A percentile compares a stretch with the other conserved stretches of the same genome.
Conservation (phyloP, 2,888 invertebrate species). For the Frankliniella intonsa region DNA sequence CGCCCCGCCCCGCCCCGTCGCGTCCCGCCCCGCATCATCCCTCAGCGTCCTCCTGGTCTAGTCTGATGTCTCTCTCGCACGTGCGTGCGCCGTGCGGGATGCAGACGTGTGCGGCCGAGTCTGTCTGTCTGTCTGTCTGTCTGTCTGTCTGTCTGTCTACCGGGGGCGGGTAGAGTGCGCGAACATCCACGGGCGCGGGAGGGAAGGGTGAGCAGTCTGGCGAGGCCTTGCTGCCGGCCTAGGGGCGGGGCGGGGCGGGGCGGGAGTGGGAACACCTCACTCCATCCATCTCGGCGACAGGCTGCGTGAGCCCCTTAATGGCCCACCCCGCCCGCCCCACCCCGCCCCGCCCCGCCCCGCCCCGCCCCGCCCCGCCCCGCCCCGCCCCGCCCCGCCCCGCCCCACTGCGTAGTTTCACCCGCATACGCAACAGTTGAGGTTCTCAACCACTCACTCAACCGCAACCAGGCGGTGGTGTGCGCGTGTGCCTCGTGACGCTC, state of each 20-base stretch:
- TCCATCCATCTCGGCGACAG: neutral
- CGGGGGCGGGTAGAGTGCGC: no score
- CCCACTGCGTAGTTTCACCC: neutral
- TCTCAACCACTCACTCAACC: constrained; percentile 4
- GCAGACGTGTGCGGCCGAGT: no score
- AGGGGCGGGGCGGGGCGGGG: no score
- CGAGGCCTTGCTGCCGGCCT: no score
- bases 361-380: neutral
- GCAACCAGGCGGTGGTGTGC: neutral
- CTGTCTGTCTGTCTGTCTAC: no score
- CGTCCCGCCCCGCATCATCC: neutral
- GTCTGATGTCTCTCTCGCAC: no score
- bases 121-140: no score
- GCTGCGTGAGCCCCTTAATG: no score
- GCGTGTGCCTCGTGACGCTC: neutral
- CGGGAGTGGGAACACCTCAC: neutral
- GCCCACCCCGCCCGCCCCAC: neutral
- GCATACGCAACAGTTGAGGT: constrained; percentile 5
- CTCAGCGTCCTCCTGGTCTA: no score
- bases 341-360: neutral
- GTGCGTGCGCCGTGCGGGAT: no score
- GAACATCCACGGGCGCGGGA: no score
- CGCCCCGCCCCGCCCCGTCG: neutral
- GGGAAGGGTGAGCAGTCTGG: no score
- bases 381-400: neutral